Conservation (phyloP, 2,888 invertebrate genomes). For the Drosophila borborema region DNA sequence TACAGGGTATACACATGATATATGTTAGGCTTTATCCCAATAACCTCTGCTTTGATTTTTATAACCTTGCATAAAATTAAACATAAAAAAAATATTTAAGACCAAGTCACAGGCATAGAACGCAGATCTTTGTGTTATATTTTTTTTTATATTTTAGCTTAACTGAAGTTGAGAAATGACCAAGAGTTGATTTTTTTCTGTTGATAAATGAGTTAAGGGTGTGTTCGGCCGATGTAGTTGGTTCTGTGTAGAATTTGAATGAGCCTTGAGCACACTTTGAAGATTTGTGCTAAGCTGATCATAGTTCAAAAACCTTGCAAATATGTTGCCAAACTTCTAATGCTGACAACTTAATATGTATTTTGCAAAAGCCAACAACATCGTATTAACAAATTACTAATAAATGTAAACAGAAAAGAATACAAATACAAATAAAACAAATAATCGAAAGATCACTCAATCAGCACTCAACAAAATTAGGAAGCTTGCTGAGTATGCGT, state of each 20-base stretch:
- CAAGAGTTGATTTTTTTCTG: slow-evolving; percentile 10
- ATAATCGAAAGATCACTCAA: slow-evolving; percentile 39
- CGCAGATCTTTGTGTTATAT: neutral
- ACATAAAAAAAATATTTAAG: slow-evolving; percentile 12
- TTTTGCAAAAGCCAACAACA: slow-evolving; percentile 1
- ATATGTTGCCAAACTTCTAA: slow-evolving; percentile 4
- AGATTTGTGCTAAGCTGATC: slow-evolving; percentile 34
- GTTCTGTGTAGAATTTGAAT: slow-evolving; percentile 31
- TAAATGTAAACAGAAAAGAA: slow-evolving; percentile 34
- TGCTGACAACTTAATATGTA: slow-evolving; percentile 23
- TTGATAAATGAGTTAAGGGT: slow-evolving; percentile 64
- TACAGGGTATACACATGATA: slow-evolving; percentile 36
- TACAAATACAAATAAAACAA: neutral
- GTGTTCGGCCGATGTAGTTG: slow-evolving; percentile 43
- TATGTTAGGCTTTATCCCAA: slow-evolving; percentile 17
- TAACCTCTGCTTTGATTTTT: slow-evolving; percentile 17
- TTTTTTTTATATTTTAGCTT: neutral
- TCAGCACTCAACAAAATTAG: slow-evolving; percentile 51
- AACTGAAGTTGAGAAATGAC: slow-evolving; percentile 32
- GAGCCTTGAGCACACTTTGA: slow-evolving; percentile 35
- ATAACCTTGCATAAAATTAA: slow-evolving; percentile 22
- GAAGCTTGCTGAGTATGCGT: slow-evolving; percentile 43
- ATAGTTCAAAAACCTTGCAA: slow-evolving; percentile 19
- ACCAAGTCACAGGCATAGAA: neutral
- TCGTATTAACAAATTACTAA: slow-evolving; percentile 31